Conservation (phyloP, 1,140 invertebrate genomes). For the Druon quercuslanigerum region DNA sequence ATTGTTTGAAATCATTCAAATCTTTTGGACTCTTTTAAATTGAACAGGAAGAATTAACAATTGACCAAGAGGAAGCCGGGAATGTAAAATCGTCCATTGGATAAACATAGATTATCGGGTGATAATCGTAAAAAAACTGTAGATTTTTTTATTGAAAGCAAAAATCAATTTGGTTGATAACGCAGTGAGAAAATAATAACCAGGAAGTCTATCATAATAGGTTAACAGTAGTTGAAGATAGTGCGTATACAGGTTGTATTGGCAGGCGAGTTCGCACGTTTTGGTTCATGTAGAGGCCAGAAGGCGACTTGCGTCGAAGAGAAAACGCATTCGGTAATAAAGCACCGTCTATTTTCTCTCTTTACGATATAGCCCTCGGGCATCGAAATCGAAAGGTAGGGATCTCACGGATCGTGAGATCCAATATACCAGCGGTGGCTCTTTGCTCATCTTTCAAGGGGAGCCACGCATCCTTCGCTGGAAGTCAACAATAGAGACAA, state of each 20-base stretch:
- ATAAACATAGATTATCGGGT: no score
- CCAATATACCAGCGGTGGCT: background rate
- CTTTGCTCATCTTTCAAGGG: conserved; percentile 6
- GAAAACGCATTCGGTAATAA: conserved; percentile 43
- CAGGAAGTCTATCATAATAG: conserved; percentile 3
- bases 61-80: no score
- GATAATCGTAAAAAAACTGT: no score
- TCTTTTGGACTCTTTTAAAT: no score
- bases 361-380: conserved; percentile 28
- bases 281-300: background rate
- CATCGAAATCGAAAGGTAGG: conserved; percentile 42
- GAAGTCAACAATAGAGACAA: background rate
- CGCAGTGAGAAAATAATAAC: background rate
- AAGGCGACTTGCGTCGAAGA: conserved; percentile 36
- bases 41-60: no score
- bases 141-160: no score
- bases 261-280: conserved; percentile 29
- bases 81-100: no score
- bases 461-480: conserved; percentile 16
- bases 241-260: conserved; percentile 7
- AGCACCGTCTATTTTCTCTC: conserved; percentile 38
- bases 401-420: conserved; percentile 34
- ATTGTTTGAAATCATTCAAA: no score
- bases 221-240: conserved; percentile 6
- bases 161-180: background rate